Evolutionary conservation across 1,140 invertebrate species (phyloP).

Genomic region (Philotrypesis tridentata): DNA sequence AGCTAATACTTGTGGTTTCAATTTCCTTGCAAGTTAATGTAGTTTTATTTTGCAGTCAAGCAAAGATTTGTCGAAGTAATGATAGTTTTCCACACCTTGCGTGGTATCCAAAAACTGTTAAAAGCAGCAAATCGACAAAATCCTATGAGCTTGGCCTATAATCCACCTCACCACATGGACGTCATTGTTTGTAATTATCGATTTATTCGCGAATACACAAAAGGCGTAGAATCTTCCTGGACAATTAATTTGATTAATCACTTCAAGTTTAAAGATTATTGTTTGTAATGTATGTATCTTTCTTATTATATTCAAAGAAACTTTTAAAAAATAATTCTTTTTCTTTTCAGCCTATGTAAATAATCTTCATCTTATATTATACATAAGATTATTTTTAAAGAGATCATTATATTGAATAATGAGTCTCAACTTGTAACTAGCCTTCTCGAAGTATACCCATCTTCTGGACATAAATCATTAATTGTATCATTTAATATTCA

Average conservation of each 20-base stretch:
- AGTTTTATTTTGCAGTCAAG: conserved; percentile 40
- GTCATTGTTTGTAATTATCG: conserved; percentile 64
- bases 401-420: neutral
- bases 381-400: neutral
- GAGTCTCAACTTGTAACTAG: neutral
- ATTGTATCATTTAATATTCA: neutral
- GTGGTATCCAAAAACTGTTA: conserved; percentile 53
- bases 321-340: neutral
- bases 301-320: neutral
- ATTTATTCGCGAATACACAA: conserved; percentile 73
- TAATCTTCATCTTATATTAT: neutral
- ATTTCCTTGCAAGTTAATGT: neutral
- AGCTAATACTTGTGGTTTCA: conserved; percentile 10
- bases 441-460: neutral
- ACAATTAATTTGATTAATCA: conserved; percentile 72
- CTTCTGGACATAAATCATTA: neutral
- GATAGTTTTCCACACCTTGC: conserved; percentile 70
- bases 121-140: neutral
- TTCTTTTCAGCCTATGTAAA: neutral
- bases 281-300: neutral
- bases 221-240: conserved; percentile 70
- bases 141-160: neutral
- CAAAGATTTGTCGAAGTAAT: conserved; percentile 73
- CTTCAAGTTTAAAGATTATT: neutral
- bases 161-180: neutral